phyloP scores from a whole-genome alignment of 1,140 invertebrate genomes.

The Microvelia longipes region DNA sequence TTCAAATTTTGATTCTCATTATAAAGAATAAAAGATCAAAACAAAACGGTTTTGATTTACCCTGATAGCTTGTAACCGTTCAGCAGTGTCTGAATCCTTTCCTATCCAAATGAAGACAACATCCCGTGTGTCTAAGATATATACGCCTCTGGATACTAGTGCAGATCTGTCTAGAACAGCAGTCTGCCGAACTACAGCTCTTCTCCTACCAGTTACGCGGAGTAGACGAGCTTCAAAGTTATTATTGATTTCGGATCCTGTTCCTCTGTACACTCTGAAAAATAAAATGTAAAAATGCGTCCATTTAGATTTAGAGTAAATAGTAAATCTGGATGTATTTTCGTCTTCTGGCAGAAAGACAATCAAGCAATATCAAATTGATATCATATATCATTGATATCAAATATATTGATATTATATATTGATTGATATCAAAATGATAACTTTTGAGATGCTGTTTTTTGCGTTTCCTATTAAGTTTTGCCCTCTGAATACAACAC shows the following conservation, averaged over 20 bases:
- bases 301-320: not conserved
- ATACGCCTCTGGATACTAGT: conserved; percentile 75
- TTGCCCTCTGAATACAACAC: no score
- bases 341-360: not conserved
- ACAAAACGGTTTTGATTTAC: no score
- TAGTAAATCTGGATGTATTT: not conserved
- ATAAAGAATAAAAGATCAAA: no score
- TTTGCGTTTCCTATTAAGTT: no score
- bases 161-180: conserved; percentile 54
- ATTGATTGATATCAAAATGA: no score
- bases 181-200: conserved; percentile 49
- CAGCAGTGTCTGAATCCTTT: conserved; percentile 46
- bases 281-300: conserved; percentile 31
- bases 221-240: conserved; percentile 42
- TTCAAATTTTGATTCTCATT: no score
- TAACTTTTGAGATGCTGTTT: no score
- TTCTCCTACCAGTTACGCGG: conserved; percentile 49
- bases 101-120: conserved; percentile 70
- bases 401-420: no score
- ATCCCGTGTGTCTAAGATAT: conserved; percentile 55
- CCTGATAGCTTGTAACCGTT: conserved; percentile 49
- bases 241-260: conserved; percentile 37
- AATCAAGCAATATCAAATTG: not conserved
- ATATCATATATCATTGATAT: no score
- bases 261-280: conserved; percentile 40